A percentile compares a stretch with the other conserved stretches of the same genome.
Evolutionary conservation across 2,113 vertebrate genomes (phyloP).

Genomic region (Vidua macroura): DNA sequence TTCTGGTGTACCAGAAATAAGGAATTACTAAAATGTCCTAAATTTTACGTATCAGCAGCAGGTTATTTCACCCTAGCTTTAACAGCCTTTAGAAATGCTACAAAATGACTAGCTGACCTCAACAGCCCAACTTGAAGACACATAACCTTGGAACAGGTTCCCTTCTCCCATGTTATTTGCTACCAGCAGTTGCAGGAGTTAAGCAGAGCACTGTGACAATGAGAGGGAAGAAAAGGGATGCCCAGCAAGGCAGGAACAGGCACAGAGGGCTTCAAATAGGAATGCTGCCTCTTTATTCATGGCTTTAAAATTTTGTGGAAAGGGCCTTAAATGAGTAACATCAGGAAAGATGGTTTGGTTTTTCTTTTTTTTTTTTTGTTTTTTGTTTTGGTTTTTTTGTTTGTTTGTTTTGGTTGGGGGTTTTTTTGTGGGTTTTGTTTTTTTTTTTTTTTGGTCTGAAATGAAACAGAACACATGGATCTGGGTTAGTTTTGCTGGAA

Average conservation of each 20-base stretch:
- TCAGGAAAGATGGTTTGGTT: not conserved
- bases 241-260: not conserved
- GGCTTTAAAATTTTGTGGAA: not conserved
- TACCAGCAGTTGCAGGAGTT: not conserved
- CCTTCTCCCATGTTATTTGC: not conserved
- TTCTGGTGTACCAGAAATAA: not conserved
- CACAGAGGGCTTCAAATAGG: not conserved
- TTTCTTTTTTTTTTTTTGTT: not conserved
- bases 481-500: not conserved
- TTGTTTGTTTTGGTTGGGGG: too few relatives aligned
- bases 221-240: not conserved
- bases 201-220: not conserved
- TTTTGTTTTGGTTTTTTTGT: too few relatives aligned
- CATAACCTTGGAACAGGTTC: not conserved
- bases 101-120: not conserved
- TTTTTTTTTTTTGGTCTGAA: not conserved
- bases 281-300: rapidly evolving
- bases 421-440: too few relatives aligned
- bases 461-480: not conserved
- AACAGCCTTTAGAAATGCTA: not conserved
- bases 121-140: not conserved
- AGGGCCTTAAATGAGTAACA: not conserved
- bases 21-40: not conserved
- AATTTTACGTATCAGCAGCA: not conserved
- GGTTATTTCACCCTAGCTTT: not conserved